Evolutionary conservation across 2,113 vertebrate species (phyloP), one percentile per base, ranked within the genome.

Genomic region (Falco punctatus): DNA sequence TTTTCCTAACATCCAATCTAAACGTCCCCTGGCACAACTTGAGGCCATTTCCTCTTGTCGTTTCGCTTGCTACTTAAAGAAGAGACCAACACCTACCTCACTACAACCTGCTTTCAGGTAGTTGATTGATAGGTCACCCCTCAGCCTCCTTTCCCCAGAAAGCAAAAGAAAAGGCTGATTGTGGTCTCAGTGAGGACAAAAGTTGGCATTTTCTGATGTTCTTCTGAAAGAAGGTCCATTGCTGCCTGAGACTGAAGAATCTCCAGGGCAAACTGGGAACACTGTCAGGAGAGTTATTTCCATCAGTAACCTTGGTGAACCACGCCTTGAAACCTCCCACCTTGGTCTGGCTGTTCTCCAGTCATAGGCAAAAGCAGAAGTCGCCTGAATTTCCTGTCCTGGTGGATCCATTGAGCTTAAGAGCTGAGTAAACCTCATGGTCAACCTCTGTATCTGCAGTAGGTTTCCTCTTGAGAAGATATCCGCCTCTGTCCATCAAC

Each of bases 81-180:
- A 57, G 70, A 72, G n/a, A n/a, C 30, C 1, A 0, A 49, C 7
- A 9, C 21, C 30, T 30, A 48, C 10, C 17, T 71, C 3, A 1
- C 30, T 88, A 84, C 42, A 84, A 13, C 18, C 11, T 74, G 33
- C 26, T 89, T 89, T 38, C n/a, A 71, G 35, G 10, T 33, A 49
- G 57, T 49, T 55, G 19, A 65, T 35, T 4, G 13, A 57, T 30
- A 65, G 10, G 4, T 84, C 32, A 67, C 32, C 46, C 38, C 5
- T 24, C 22, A 84, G 73, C 55, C 26, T 90, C 4, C 27, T 78
- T 84, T 84, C 19, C 70, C 27, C 74, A 86, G 35, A 66, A 79
- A 49, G 15, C 49, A 88, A 67, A 81, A 78, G 13, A 75, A 90
- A 79, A 81, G n/a, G 51, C 17, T 8, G 2, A 8, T 23, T 58